phyloP scores from a whole-genome alignment of 2,888 invertebrate genomes.

The Trachelus stipa region DNA sequence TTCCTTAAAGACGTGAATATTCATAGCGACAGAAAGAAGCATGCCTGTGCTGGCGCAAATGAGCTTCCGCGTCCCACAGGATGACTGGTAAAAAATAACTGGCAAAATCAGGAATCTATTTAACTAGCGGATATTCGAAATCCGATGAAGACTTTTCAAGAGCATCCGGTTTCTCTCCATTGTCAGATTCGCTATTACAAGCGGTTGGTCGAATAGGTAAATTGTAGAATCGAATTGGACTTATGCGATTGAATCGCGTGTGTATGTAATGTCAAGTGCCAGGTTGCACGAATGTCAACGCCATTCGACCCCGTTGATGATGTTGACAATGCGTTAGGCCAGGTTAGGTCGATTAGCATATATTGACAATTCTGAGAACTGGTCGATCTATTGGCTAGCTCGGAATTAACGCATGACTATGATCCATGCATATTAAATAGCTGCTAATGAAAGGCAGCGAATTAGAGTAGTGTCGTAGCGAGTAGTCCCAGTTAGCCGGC shows the following conservation, averaged over 20 bases:
- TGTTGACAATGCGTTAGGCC: neutral
- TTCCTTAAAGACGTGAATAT: neutral
- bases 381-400: neutral
- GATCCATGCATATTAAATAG: neutral
- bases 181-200: neutral
- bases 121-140: neutral
- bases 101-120: neutral
- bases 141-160: neutral
- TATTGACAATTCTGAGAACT: neutral
- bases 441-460: neutral
- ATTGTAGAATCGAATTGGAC: neutral
- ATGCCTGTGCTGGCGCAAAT: neutral
- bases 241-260: neutral
- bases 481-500: neutral
- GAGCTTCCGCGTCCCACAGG: neutral
- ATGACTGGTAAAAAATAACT: neutral
- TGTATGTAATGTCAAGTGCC: neutral
- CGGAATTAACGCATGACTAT: neutral
- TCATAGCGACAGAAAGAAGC: neutral
- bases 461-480: neutral
- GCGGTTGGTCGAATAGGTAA: too few relatives aligned
- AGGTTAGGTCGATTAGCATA: neutral
- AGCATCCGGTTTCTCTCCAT: neutral
- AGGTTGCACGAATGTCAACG: neutral
- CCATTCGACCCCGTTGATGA: neutral